Percentiles rank a stretch among this genome's conserved stretches.
Evolutionary conservation across 2,888 invertebrate genomes (phyloP).

Genomic region (Apamea monoglypha): DNA sequence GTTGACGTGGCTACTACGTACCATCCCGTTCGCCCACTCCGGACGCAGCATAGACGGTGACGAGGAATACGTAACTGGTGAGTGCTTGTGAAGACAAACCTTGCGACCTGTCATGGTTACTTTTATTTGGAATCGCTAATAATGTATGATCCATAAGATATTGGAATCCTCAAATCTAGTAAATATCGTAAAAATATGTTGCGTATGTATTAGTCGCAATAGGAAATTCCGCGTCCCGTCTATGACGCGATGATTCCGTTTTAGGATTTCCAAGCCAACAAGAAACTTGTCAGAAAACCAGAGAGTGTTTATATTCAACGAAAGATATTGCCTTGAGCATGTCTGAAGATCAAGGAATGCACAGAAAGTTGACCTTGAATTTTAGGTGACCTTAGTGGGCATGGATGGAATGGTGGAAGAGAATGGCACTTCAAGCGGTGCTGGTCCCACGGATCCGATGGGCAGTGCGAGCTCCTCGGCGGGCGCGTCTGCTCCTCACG

Average conservation of each 20-base stretch:
- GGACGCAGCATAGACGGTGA: constrained; percentile 98
- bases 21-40: constrained; percentile 97
- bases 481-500: constrained; percentile 80
- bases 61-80: constrained; percentile 98
- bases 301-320: constrained; percentile 69
- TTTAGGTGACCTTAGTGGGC: constrained; percentile 92
- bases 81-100: constrained; percentile 92
- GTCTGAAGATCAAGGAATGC: constrained; percentile 83
- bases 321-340: constrained; percentile 73
- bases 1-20: constrained; percentile 98
- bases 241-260: constrained; percentile 87
- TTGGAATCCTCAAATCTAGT: constrained; percentile 73
- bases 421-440: constrained; percentile 92
- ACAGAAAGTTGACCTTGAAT: constrained; percentile 90
- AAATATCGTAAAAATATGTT: constrained; percentile 78
- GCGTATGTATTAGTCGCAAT: constrained; percentile 85
- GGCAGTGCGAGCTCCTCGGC: constrained; percentile 79
- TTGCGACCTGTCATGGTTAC: constrained; percentile 89
- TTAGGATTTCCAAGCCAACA: constrained; percentile 84
- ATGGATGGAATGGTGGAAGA: constrained; percentile 98
- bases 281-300: constrained; percentile 73
- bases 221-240: constrained; percentile 83
- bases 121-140: constrained; percentile 85
- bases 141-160: constrained; percentile 81
- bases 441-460: constrained; percentile 83